phyloP scores from a whole-genome alignment of 2,113 vertebrate genomes.

The Peromyscus maniculatus region DNA sequence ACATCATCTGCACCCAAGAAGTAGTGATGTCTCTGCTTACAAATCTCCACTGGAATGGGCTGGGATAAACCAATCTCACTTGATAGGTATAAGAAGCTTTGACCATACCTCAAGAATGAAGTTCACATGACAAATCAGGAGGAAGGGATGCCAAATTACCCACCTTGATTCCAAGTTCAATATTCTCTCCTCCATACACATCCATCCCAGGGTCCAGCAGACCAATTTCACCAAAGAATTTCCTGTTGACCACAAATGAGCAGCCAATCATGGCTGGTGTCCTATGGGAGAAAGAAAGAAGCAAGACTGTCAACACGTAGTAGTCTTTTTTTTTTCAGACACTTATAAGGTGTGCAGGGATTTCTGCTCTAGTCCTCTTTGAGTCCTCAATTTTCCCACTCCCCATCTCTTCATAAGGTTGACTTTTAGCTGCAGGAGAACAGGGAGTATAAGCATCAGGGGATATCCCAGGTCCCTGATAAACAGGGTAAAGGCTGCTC shows the following conservation, averaged over 20 bases:
- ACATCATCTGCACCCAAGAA: not conserved
- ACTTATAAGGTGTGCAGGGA: not conserved
- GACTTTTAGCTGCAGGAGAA: not conserved
- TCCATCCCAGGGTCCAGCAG: conserved; percentile 98
- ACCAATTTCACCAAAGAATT: conserved; percentile 96
- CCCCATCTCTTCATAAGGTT: not conserved
- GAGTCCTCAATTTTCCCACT: not conserved
- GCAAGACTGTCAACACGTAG: not conserved
- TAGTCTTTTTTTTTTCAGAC: not conserved
- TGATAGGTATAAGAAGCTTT: not conserved
- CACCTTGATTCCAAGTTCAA: conserved; percentile 99
- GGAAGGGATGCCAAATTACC: conserved; percentile 78
- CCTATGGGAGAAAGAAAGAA: conserved; percentile 82
- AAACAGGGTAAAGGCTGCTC: not conserved
- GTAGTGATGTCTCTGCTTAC: not conserved
- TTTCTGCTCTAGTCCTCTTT: not conserved
- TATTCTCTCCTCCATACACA: conserved; percentile 98
- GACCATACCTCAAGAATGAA: not conserved
- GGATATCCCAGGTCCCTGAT: fast-evolving
- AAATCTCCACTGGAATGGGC: too few relatives aligned
- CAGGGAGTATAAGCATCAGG: not conserved
- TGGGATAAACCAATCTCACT: not conserved
- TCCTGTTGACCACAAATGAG: conserved; percentile 96
- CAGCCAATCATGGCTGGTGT: conserved; percentile 99
- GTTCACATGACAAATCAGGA: not conserved